Evolutionary conservation across 2,113 vertebrate species (phyloP).

Genomic region (Paracanthobrama guichenoti): DNA sequence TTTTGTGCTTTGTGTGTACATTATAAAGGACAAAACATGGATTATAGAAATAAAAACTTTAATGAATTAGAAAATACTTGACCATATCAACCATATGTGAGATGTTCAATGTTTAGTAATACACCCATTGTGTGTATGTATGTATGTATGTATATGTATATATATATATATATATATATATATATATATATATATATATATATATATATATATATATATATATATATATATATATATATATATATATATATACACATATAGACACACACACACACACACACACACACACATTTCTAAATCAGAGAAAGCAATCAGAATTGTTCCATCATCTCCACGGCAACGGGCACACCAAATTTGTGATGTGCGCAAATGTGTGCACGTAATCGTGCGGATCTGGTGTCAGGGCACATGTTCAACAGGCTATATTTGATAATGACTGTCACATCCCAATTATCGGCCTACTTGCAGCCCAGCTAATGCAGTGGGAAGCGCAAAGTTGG

Average conservation of each 20-base stretch:
- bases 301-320: constrained; percentile 4
- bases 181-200: no score
- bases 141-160: no score
- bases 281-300: constrained; percentile 28
- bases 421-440: constrained; percentile 56
- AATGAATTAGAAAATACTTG: neutral
- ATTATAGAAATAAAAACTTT: neutral
- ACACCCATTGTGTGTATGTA: neutral
- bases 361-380: constrained; percentile 21
- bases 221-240: no score
- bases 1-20: neutral
- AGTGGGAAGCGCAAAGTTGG: constrained; percentile 35
- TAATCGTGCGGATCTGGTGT: constrained; percentile 57
- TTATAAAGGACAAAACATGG: neutral
- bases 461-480: constrained; percentile 35
- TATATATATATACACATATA: neutral
- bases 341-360: constrained; percentile 7
- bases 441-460: constrained; percentile 48
- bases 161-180: no score
- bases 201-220: no score
- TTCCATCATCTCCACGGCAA: constrained; percentile 59
- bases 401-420: constrained; percentile 50
- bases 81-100: constrained; percentile 27
- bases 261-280: constrained; percentile 25
- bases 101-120: neutral